Evolutionary conservation across 2,113 vertebrate genomes (phyloP).

Genomic region (Puma concolor): DNA sequence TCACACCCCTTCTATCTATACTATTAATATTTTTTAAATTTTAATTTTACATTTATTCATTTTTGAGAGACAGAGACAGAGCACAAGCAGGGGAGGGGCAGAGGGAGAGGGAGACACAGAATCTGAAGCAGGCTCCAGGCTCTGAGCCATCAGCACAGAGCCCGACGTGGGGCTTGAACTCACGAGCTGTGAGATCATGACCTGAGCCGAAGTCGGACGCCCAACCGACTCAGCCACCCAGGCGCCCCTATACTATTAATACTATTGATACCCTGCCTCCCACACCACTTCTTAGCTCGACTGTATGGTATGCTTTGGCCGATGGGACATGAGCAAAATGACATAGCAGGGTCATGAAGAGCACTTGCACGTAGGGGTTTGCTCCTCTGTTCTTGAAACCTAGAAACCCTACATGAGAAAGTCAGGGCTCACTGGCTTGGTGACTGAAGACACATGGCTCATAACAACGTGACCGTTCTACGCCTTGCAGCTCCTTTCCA

Average conservation of each 20-base stretch:
- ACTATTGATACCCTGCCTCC: too few relatives aligned
- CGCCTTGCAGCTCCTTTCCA: not conserved
- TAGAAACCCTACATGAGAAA: not conserved
- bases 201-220: too few relatives aligned
- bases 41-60: too few relatives aligned
- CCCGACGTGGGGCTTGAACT: too few relatives aligned
- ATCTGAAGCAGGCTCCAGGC: too few relatives aligned
- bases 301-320: not conserved
- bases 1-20: not conserved
- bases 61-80: too few relatives aligned
- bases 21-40: not conserved
- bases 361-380: not conserved
- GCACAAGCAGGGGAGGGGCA: too few relatives aligned
- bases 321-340: not conserved
- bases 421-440: not conserved
- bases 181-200: too few relatives aligned
- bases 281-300: not conserved
- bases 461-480: not conserved
- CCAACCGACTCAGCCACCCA: too few relatives aligned
- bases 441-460: not conserved
- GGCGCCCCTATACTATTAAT: not conserved
- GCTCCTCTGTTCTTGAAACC: not conserved
- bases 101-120: too few relatives aligned
- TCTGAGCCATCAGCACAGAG: too few relatives aligned
- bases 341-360: not conserved